phyloP scores from a whole-genome alignment of 1,140 invertebrate species.

The Psilanteris sp. region DNA sequence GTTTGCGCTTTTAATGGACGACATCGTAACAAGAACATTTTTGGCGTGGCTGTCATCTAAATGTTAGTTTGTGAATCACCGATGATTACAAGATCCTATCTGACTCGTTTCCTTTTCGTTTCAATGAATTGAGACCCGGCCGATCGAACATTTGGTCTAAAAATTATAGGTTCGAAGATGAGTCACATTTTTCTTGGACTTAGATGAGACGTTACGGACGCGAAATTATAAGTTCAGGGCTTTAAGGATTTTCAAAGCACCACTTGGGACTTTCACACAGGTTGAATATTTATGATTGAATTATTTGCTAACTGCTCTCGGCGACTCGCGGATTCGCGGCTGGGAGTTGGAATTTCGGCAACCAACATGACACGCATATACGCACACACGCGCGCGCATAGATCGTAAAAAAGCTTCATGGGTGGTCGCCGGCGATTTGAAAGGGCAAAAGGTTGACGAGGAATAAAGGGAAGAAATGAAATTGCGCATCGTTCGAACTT shows the following conservation, averaged over 20 bases:
- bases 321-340: constrained; percentile 43
- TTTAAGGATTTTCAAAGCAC: constrained; percentile 7
- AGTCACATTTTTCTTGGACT: constrained; percentile 31
- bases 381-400: too few species aligned
- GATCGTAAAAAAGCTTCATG: constrained; percentile 59
- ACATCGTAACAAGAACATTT: constrained; percentile 22
- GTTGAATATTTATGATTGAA: constrained; percentile 43
- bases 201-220: constrained; percentile 14
- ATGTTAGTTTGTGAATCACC: constrained; percentile 27
- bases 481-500: constrained; percentile 30
- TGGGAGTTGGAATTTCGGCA: constrained; percentile 44
- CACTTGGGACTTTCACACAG: constrained; percentile 1
- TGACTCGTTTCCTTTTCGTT: constrained; percentile 6
- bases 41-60: constrained; percentile 12
- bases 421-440: constrained; percentile 57
- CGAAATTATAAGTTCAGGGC: constrained; percentile 37
- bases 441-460: constrained; percentile 60
- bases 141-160: constrained; percentile 16
- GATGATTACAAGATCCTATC: constrained; percentile 11
- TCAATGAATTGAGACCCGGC: constrained; percentile 16
- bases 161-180: constrained; percentile 46
- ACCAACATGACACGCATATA: constrained; percentile 49
- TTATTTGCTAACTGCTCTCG: constrained; percentile 7
- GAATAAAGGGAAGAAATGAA: constrained; percentile 43
- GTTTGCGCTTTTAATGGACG: neutral